Base-by-base conservation (phyloP, 2,113 vertebrate genomes). In the Carassius gibelio region DNA sequence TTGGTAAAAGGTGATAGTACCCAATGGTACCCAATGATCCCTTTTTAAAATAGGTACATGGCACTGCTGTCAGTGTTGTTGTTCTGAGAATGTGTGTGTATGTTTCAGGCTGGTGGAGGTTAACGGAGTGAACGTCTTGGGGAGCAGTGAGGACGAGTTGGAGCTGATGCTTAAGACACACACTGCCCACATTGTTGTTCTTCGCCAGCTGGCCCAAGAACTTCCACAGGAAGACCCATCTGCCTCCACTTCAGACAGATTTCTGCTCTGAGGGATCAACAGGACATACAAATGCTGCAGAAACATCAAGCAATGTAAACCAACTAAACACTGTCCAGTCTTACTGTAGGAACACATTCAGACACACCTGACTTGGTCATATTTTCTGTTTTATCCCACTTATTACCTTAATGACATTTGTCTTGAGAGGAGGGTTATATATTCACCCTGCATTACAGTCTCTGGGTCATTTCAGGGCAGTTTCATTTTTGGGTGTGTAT, bases 101-200 rank as follows among this genome's bases (percentile, higher is more conserved):
- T 64, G 34, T 66, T 61, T 36, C 72, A 94, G 93, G 84, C 80
- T 93, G 57, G 87, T 94, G 90, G 93, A 94, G 88, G 92, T 95
- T 85, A 93, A 94, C 3, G 91, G 92, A 23, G 87, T 92, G 21
- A 71, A 86, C 0, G 92, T 94, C 81, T 78, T 95, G 81, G 91
- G 91, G 71, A 91, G 88, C 3, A 90, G 89, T 68, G 88, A 89
- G 66, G 88, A 92, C 3, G 92, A 94, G 78, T 88, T 94, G 15
- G 83, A 62, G 4, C 42, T 90, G 21, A 87, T 94, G 80, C 89
- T 88, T 30, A 87, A 91, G 57, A 85, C 82, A 59, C 66, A 90
- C 36, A 88, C 79, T 3, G 90, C 91, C 84, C 90, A 91, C 38
- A 93, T 94, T 3, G 88, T 93, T 4, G 88, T 93, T 69, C 91